Evolutionary conservation across 2,888 invertebrate species (phyloP), one percentile per base, ranked within the genome.

Genomic region (Apomyelois bistriatella): DNA sequence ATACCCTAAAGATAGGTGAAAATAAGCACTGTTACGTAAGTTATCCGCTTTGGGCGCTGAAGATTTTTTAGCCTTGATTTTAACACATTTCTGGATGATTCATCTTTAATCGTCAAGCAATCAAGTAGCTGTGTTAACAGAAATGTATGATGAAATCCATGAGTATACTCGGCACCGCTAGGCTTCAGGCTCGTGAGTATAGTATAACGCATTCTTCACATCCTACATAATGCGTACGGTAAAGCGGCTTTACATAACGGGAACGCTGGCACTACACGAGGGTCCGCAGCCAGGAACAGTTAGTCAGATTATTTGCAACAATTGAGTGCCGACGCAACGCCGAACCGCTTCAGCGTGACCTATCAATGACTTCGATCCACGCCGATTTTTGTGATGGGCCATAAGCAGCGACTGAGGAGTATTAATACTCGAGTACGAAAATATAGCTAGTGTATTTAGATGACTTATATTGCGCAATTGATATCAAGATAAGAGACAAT

Each of bases 191-290:
- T 17, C 41, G 4, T 15, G 46, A 10, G 15, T 15, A 30, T 9
- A n/a, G n/a, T n/a, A 13, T 47, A 15, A 37, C 38, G 28, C 38
- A 48, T 48, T 48, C 48, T 38, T 13, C 48, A 38, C n/a, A 48
- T 17, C 6, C 13, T 48, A 38, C 38, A 48, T 28, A 48, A 52
- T 35, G 32, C 40, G 22, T 22, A 42, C 49, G 28, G 48, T 13
- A 43, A 43, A 56, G 56, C 59, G 58, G 62, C 62, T 62, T 66
- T 62, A 58, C 62, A 55, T 68, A 70, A 69, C 70, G 66, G 64
- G 65, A 73, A 40, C 12, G 40, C 17, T 36, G 40, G 17, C 32
- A 15, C 22, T 2, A 22, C 3, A 5, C 22, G 22, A 36, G 35
- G 41, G 17, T 35, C 32, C 15, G 42, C 15, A 36, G 42, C 52